phyloP scores from a whole-genome alignment of 2,888 invertebrate species.

The Agrochola circellaris region DNA sequence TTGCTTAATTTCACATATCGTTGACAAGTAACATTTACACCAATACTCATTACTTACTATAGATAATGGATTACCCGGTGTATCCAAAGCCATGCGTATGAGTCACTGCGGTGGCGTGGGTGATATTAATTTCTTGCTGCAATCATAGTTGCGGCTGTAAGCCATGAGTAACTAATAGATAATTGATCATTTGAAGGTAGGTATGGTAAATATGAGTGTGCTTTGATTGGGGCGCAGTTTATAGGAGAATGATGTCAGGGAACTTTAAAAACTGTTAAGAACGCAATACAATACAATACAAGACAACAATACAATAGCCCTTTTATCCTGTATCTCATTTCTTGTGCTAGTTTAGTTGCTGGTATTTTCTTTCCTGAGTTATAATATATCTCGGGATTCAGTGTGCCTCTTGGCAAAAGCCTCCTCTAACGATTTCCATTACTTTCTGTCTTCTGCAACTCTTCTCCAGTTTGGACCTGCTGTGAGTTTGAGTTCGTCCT shows the following conservation, averaged over 20 bases:
- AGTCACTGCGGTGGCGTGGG: conserved; percentile 71
- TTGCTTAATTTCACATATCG: conserved; percentile 52
- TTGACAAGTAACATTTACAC: conserved; percentile 64
- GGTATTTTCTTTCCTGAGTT: no score
- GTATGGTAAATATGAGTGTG: conserved; percentile 54
- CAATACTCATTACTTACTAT: conserved; percentile 59
- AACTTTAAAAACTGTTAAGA: neutral
- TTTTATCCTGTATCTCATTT: no score
- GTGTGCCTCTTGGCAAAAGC: no score
- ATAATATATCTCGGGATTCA: no score
- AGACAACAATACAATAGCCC: no score
- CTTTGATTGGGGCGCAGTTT: conserved; percentile 27
- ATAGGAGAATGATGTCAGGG: conserved; percentile 5
- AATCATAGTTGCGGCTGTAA: conserved; percentile 64
- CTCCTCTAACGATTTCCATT: no score
- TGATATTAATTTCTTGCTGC: conserved; percentile 73
- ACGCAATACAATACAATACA: no score
- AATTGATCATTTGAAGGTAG: conserved; percentile 65
- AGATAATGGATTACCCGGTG: conserved; percentile 58
- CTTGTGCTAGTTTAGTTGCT: no score
- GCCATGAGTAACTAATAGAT: conserved; percentile 63
- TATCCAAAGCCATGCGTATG: conserved; percentile 47
- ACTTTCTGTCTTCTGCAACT: no score
- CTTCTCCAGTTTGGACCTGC: no score
- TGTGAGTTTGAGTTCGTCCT: no score